These are phyloP conservation scores for Ranitomeya imitator DNA, from an alignment of 2,113 vertebrate genomes.

Conservation along the genomic window DNA sequence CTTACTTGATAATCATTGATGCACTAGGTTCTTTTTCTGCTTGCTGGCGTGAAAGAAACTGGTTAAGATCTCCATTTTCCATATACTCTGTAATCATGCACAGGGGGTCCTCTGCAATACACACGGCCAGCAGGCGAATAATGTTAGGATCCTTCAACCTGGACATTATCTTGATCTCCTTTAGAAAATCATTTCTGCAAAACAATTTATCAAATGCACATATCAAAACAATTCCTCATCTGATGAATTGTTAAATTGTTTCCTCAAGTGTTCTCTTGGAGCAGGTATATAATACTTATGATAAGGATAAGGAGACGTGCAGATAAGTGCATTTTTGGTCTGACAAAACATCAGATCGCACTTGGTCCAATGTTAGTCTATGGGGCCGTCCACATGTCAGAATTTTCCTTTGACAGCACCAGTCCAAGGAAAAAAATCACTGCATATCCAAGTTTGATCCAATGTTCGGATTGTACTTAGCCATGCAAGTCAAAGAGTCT, in stretches of 20 bases:
- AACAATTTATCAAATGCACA: not conserved
- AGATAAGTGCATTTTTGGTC: no score
- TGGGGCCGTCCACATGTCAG: no score
- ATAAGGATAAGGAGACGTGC: no score
- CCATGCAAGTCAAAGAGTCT: no score
- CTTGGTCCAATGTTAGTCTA: no score
- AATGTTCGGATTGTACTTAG: no score
- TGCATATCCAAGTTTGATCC: no score
- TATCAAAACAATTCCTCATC: not conserved
- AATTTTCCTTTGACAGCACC: no score
- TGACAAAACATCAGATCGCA: no score
- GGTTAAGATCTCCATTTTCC: slow-evolving; percentile 98
- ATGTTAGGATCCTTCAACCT: slow-evolving; percentile 95
- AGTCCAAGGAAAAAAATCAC: no score
- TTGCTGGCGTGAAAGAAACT: slow-evolving; percentile 91
- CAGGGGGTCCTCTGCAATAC: slow-evolving; percentile 86
- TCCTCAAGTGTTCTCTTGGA: not conserved
- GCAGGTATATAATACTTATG: not conserved
- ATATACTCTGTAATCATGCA: slow-evolving; percentile 99
- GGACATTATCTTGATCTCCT: slow-evolving; percentile 98
- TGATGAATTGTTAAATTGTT: not conserved
- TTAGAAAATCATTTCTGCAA: slow-evolving; percentile 95
- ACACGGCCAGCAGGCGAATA: slow-evolving; percentile 90
- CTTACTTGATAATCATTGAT: slow-evolving; percentile 76
- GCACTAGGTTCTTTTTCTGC: slow-evolving; percentile 63